Evolutionary conservation across 2,888 invertebrate species (phyloP).

Genomic region (Leptothorax acervorum): DNA sequence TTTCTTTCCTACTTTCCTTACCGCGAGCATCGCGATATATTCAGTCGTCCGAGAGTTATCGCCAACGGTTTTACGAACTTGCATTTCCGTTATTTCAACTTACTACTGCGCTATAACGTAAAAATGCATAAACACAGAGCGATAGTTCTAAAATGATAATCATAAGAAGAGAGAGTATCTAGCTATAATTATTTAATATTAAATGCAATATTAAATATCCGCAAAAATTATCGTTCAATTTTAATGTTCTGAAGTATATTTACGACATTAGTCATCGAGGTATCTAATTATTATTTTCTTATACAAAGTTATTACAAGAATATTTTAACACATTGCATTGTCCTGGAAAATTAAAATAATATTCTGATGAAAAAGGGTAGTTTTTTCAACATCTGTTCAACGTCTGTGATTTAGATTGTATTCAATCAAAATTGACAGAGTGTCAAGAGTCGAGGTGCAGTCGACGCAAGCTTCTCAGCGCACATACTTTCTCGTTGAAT

Average conservation of each 20-base stretch:
- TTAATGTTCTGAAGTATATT: background rate
- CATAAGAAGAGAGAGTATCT: background rate
- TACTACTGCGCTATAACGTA: background rate
- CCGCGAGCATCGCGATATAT: conserved; percentile 54
- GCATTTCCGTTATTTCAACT: conserved; percentile 32
- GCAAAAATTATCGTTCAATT: background rate
- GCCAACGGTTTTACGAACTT: conserved; percentile 43
- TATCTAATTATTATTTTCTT: background rate
- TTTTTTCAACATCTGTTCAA: background rate
- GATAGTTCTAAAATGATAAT: background rate
- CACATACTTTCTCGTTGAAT: background rate
- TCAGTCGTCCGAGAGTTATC: conserved; percentile 14
- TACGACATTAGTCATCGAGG: background rate
- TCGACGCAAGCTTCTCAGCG: background rate
- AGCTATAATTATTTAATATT: background rate
- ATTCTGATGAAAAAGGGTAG: background rate
- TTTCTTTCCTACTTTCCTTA: conserved; percentile 63
- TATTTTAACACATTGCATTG: background rate
- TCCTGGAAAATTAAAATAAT: background rate
- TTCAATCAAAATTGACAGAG: background rate
- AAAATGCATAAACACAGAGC: background rate
- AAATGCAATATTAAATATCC: background rate
- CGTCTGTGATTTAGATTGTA: background rate
- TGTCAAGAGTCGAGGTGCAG: background rate
- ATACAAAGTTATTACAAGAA: background rate